Evolutionary conservation across 2,888 invertebrate species (phyloP), one percentile per base, ranked within the genome.

Genomic region (Pterobdella sp.): DNA sequence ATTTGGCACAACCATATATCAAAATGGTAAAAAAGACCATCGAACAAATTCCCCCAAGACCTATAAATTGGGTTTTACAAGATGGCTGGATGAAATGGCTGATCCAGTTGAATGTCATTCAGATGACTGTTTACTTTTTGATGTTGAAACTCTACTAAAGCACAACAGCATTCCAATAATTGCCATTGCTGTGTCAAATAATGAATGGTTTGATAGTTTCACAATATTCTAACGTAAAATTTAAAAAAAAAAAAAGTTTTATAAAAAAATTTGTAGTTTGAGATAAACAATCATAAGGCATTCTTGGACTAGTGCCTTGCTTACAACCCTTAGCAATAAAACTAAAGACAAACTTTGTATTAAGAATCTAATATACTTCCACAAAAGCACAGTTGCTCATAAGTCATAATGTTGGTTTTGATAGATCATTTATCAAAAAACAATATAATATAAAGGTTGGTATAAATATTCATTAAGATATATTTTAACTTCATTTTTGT

Each of bases 381-480:
- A 10, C 14, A 64, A 64, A 26, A 26, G 42, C 14, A 29, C 42
- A 26, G n/a, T 68, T 32, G n/a, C 96, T 22, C 88, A 98, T 4
- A 97, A 97, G 0, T 98, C 99, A 83, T 97, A 97, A n/a, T 86
- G 95, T 97, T 0, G 91, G 93, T 0, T 98, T 89, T 84, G 98
- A 98, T 85, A 86, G 98, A 78, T 88, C 92, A 92, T 0, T 88
- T 91, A 80, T 88, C 96, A 56, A 91, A 90, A 78, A 96, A 97
- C 81, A 94, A 97, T 82, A 97, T 96, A 85, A 89, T 90, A 87
- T 80, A 94, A 29, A 87, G 91, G 79, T 88, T 87, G 7, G 32
- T 10, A 32, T 32, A 32, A 49, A 49, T 49, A 49, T 49, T 49
- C n/a, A 14, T 69, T 31, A 14, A 34, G 14, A 10, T 31, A 26